phyloP scores from a whole-genome alignment of 2,113 vertebrate species.

The Ginglymostoma cirratum region DNA sequence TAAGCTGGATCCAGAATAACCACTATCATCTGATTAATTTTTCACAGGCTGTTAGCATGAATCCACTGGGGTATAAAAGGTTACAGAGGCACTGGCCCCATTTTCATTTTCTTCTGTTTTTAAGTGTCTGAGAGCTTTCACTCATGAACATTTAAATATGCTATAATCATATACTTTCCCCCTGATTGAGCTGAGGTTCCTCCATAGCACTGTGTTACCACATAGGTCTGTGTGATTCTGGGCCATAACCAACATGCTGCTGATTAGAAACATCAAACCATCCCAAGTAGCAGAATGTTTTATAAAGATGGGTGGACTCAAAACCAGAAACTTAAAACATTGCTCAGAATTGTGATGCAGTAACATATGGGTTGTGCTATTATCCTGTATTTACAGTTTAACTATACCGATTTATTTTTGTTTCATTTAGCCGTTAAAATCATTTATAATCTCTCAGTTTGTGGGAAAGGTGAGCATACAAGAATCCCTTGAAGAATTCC shows the following conservation, averaged over 20 bases:
- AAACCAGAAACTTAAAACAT: neutral
- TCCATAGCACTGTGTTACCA: neutral
- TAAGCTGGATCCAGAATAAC: neutral
- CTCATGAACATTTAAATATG: constrained; percentile 38
- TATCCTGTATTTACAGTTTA: neutral
- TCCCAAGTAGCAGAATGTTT: constrained; percentile 16
- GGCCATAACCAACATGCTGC: neutral
- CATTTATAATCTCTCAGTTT: neutral
- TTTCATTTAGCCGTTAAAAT: neutral
- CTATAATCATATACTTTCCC: constrained; percentile 30
- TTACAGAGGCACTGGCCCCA: constrained; percentile 36
- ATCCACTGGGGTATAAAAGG: constrained; percentile 29
- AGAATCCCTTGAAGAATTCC: neutral
- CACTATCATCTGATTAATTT: constrained; percentile 29
- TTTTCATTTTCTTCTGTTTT: constrained; percentile 36
- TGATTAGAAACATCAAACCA: constrained; percentile 21
- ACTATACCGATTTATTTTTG: neutral
- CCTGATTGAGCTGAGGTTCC: neutral
- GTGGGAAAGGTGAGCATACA: neutral
- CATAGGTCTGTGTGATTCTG: neutral
- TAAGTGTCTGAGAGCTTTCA: constrained; percentile 26
- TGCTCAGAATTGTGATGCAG: neutral
- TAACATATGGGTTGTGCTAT: neutral
- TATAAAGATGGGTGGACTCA: neutral
- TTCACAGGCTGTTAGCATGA: constrained; percentile 25